Percentiles rank a stretch among this genome's conserved stretches.
Conservation (phyloP, 1,140 invertebrate species). For the Eumeta japonica region DNA sequence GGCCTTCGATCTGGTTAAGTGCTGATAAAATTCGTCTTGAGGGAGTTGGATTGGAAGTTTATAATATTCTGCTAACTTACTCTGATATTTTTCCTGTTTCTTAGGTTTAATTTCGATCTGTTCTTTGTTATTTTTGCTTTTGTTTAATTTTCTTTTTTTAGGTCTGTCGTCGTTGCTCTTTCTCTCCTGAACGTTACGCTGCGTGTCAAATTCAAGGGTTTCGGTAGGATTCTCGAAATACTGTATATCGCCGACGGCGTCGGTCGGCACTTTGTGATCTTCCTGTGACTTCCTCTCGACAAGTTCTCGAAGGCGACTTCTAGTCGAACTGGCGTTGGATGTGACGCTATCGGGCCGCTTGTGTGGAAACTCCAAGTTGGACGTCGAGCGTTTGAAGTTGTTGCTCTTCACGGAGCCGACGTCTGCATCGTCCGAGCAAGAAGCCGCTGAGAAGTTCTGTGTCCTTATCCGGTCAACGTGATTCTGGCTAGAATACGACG, state of each 20-base stretch:
- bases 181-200: slow-evolving; percentile 37
- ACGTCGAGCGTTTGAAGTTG: slow-evolving; percentile 48
- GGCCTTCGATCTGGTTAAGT: slow-evolving; percentile 45
- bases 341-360: slow-evolving; percentile 49
- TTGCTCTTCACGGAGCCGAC: slow-evolving; percentile 51
- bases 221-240: slow-evolving; percentile 56
- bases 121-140: slow-evolving; percentile 29
- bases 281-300: slow-evolving; percentile 54
- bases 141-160: slow-evolving; percentile 43
- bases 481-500: slow-evolving; percentile 59
- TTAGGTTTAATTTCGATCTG: slow-evolving; percentile 37
- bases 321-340: slow-evolving; percentile 49
- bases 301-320: slow-evolving; percentile 53
- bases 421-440: slow-evolving; percentile 51
- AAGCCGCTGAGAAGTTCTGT: slow-evolving; percentile 53
- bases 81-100: slow-evolving; percentile 52
- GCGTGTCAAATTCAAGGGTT: slow-evolving; percentile 50
- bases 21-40: slow-evolving; percentile 53
- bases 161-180: slow-evolving; percentile 40
- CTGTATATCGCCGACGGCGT: slow-evolving; percentile 49
- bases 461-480: slow-evolving; percentile 58
- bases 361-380: slow-evolving; percentile 45
- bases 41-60: slow-evolving; percentile 44
- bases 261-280: slow-evolving; percentile 45
- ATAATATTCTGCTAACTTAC: slow-evolving; percentile 49